Evolutionary conservation across 2,113 vertebrate species (phyloP).

Genomic region (Orientallactaga bullata): DNA sequence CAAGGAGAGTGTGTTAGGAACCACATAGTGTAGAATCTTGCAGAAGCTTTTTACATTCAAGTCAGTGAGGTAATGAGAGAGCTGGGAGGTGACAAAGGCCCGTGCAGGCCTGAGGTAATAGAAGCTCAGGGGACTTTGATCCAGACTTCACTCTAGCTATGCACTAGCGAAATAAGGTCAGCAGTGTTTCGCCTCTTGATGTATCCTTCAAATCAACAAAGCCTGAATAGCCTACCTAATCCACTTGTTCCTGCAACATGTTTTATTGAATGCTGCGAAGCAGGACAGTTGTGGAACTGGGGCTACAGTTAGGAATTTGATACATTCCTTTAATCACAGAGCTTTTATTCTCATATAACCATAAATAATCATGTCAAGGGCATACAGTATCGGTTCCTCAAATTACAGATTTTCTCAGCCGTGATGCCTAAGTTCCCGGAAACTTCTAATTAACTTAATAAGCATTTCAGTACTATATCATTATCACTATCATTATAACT

Average conservation of each 20-base stretch:
- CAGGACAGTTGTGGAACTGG: background rate
- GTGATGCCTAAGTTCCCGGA: conserved; percentile 1
- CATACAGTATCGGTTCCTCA: background rate
- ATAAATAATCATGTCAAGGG: background rate
- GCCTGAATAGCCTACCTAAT: background rate
- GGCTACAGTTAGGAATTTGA: background rate
- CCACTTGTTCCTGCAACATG: background rate
- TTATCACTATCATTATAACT: background rate
- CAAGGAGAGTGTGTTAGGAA: background rate
- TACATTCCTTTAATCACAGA: background rate
- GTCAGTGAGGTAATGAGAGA: background rate
- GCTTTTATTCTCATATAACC: conserved; percentile 4
- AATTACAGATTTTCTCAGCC: conserved; percentile 36
- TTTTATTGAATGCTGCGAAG: background rate
- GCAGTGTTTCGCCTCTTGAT: background rate
- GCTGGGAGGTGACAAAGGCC: background rate
- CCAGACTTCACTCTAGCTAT: too few relatives aligned
- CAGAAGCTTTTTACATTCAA: background rate
- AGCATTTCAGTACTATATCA: background rate
- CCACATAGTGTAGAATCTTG: background rate
- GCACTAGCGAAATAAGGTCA: background rate
- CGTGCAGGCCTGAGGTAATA: background rate
- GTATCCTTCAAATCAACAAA: background rate
- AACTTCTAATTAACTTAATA: conserved; percentile 11
- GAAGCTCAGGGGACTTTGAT: background rate